A percentile compares a stretch with the other conserved stretches of the same genome.
phyloP scores from a whole-genome alignment of 2,888 invertebrate genomes.

The Trichogramma dendrolimi region DNA sequence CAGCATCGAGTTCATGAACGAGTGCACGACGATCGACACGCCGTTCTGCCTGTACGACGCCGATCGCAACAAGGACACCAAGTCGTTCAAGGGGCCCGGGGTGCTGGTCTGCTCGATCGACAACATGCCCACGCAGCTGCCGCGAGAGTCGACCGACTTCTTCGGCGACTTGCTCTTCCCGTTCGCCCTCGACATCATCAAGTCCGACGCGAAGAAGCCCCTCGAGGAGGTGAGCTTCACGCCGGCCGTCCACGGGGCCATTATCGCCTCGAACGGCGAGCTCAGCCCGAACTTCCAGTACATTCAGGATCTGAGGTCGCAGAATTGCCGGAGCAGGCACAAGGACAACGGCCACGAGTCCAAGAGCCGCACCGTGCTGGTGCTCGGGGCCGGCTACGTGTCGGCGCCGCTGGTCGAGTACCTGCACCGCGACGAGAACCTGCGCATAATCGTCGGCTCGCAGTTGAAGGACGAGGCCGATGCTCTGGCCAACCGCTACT shows the following conservation, averaged over 20 bases:
- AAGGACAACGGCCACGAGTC: slow-evolving; percentile 61
- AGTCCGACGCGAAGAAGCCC: slow-evolving; percentile 75
- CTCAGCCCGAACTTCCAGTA: slow-evolving; percentile 92
- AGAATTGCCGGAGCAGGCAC: slow-evolving; percentile 64
- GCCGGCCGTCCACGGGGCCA: slow-evolving; percentile 74
- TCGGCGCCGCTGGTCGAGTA: slow-evolving; percentile 94
- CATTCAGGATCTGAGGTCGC: slow-evolving; percentile 80
- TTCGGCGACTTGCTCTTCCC: slow-evolving; percentile 92
- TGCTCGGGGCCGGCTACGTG: slow-evolving; percentile 94
- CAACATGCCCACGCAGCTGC: slow-evolving; percentile 99
- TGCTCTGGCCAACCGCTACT: slow-evolving; percentile 70
- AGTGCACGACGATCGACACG: slow-evolving; percentile 98
- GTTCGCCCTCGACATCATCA: slow-evolving; percentile 81
- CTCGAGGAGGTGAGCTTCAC: slow-evolving; percentile 74
- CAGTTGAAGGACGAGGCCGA: slow-evolving; percentile 87
- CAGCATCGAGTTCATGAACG: slow-evolving; percentile 98
- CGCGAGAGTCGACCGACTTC: slow-evolving; percentile 94
- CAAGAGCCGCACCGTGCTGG: slow-evolving; percentile 54
- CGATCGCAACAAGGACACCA: slow-evolving; percentile 93
- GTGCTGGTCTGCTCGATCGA: slow-evolving; percentile 99
- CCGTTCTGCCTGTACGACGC: slow-evolving; percentile 99
- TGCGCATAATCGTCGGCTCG: slow-evolving; percentile 82
- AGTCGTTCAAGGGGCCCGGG: slow-evolving; percentile 93
- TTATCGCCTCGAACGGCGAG: slow-evolving; percentile 92
- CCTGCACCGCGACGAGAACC: slow-evolving; percentile 73